Percentiles rank a stretch among this genome's conserved stretches.
Evolutionary conservation across 2,888 invertebrate species (phyloP).

Genomic region (Abrostola triplasia): DNA sequence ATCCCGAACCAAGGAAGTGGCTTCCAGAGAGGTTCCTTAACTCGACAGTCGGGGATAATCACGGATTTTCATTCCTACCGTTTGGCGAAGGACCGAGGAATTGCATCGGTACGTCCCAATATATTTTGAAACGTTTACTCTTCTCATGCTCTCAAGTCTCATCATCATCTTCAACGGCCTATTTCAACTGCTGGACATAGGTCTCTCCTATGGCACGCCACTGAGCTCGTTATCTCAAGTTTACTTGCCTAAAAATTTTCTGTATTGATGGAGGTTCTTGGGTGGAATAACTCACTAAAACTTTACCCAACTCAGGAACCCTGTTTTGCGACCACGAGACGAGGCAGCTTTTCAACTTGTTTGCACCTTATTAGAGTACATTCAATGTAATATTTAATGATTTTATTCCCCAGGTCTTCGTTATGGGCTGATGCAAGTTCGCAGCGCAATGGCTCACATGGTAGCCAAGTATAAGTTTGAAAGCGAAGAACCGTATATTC

Average conservation of each 20-base stretch:
- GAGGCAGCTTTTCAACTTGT: no score
- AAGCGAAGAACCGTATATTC: conserved; percentile 58
- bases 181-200: no score
- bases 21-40: conserved; percentile 67
- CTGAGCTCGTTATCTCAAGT: no score
- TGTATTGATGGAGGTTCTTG: no score
- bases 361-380: neutral
- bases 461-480: conserved; percentile 64
- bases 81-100: conserved; percentile 75
- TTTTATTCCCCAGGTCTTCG: conserved; percentile 68
- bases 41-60: conserved; percentile 65
- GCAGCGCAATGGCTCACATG: conserved; percentile 71
- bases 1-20: conserved; percentile 70
- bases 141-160: neutral
- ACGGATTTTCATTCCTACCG: conserved; percentile 69
- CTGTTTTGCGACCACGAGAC: no score
- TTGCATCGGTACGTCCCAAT: conserved; percentile 57
- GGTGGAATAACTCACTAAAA: no score
- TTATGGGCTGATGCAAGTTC: conserved; percentile 75
- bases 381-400: neutral
- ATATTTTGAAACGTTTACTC: neutral
- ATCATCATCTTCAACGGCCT: no score
- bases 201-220: no score
- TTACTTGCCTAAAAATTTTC: no score
- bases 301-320: no score